These are phyloP conservation scores for Drosophila navojoa DNA, from an alignment of 1,140 invertebrate genomes.

Conservation along the genomic window DNA sequence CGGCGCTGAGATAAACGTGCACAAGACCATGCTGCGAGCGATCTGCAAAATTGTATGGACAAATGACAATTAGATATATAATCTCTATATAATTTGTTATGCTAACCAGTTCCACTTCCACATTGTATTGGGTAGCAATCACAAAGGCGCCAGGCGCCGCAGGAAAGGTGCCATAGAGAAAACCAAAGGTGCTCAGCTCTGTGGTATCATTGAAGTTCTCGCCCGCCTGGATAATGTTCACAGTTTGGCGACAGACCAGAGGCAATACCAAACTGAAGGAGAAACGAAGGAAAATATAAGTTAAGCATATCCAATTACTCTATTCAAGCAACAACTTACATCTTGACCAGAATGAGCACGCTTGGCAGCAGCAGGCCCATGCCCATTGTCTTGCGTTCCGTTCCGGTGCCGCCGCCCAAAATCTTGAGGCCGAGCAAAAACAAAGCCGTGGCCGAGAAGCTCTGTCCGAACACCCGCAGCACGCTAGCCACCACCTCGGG, in stretches of 20 bases:
- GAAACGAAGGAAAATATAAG: not conserved
- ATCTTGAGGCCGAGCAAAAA: slow-evolving; percentile 96
- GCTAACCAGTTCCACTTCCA: slow-evolving; percentile 92
- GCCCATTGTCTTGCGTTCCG: slow-evolving; percentile 71
- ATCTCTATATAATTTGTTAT: not conserved
- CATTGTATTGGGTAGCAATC: slow-evolving; percentile 94
- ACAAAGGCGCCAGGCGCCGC: slow-evolving; percentile 97
- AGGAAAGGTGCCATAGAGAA: slow-evolving; percentile 98
- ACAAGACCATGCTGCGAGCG: slow-evolving; percentile 95
- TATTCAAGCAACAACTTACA: slow-evolving; percentile 85
- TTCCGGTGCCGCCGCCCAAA: slow-evolving; percentile 94
- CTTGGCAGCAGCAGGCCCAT: slow-evolving; percentile 88
- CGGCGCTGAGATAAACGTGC: slow-evolving; percentile 96
- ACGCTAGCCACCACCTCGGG: slow-evolving; percentile 90
- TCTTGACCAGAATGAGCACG: slow-evolving; percentile 94
- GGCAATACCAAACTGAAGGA: slow-evolving; percentile 91
- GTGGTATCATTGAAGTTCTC: slow-evolving; percentile 89
- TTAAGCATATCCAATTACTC: not conserved
- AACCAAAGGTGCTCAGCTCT: slow-evolving; percentile 95
- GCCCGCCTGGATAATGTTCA: slow-evolving; percentile 90
- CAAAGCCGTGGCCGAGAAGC: slow-evolving; percentile 95
- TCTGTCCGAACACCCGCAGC: slow-evolving; percentile 92
- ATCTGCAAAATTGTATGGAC: slow-evolving; percentile 86
- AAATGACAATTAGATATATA: slow-evolving; percentile 18
- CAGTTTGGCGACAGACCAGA: slow-evolving; percentile 93